phyloP scores from a whole-genome alignment of 2,113 vertebrate genomes.

The Rattus norvegicus region DNA sequence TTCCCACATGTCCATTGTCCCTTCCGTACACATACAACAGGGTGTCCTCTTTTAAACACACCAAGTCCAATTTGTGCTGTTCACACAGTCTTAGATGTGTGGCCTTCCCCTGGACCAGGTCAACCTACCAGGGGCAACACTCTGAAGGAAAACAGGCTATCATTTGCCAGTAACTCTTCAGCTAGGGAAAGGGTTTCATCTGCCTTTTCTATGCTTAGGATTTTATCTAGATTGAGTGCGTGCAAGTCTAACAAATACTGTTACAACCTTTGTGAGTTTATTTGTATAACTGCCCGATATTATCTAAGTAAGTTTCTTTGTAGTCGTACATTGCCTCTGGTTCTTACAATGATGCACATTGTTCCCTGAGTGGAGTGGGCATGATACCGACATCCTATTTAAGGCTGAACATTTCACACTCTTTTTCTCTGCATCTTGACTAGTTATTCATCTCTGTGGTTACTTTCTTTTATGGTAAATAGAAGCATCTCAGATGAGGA shows the following conservation, averaged over 20 bases:
- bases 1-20: too few species aligned
- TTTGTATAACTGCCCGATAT: neutral
- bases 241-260: neutral
- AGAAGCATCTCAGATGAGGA: neutral
- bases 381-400: too few species aligned
- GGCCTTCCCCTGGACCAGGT: neutral
- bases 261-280: neutral
- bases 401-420: neutral
- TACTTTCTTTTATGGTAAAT: neutral
- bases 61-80: neutral
- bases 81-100: neutral
- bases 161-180: neutral
- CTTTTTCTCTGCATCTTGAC: neutral
- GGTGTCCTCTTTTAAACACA: neutral
- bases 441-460: neutral
- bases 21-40: neutral
- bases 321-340: neutral
- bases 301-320: too few species aligned
- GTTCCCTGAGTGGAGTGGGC: too few species aligned
- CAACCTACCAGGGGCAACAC: neutral
- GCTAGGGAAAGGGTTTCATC: too few species aligned
- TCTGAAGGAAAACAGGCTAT: neutral
- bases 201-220: neutral
- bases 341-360: neutral
- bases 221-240: neutral